These are phyloP conservation scores for Amphiura filiformis DNA, from an alignment of 35 echinoderm and acorn worm genomes.

Conservation along the genomic window DNA sequence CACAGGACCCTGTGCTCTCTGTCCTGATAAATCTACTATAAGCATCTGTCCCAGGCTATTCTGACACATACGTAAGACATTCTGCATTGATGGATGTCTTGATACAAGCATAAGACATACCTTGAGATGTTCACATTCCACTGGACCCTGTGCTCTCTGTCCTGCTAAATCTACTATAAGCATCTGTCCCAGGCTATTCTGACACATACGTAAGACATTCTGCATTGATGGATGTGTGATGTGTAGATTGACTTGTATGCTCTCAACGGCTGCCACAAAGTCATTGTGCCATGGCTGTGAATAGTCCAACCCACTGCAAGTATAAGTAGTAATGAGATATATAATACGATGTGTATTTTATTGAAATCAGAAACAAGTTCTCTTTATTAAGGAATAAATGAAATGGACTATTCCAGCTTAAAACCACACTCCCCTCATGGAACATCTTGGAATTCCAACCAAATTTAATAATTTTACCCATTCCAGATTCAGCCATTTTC, in stretches of 20 bases:
- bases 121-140: slow-evolving; percentile 93
- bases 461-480: too few relatives aligned
- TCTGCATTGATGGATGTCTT: slow-evolving; percentile 93
- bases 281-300: slow-evolving; percentile 90
- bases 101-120: background rate
- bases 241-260: slow-evolving; percentile 62
- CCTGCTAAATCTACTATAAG: slow-evolving; percentile 70
- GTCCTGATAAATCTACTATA: slow-evolving; percentile 65
- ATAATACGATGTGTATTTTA: too few relatives aligned
- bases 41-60: slow-evolving; percentile 41
- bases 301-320: slow-evolving; percentile 76
- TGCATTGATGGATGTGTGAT: slow-evolving; percentile 96
- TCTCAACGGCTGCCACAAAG: slow-evolving; percentile 40
- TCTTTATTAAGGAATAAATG: background rate
- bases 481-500: too few relatives aligned
- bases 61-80: slow-evolving; percentile 74
- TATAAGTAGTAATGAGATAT: background rate
- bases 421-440: too few relatives aligned
- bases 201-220: slow-evolving; percentile 75
- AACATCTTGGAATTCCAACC: too few relatives aligned
- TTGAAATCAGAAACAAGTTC: background rate
- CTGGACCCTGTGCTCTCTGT: slow-evolving; percentile 70
- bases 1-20: slow-evolving; percentile 69
- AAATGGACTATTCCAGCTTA: background rate
- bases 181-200: slow-evolving; percentile 54